Evolutionary conservation across 2,113 vertebrate genomes (phyloP), one percentile per base, ranked within the genome.

Genomic region (Emydocephalus ijimae): DNA sequence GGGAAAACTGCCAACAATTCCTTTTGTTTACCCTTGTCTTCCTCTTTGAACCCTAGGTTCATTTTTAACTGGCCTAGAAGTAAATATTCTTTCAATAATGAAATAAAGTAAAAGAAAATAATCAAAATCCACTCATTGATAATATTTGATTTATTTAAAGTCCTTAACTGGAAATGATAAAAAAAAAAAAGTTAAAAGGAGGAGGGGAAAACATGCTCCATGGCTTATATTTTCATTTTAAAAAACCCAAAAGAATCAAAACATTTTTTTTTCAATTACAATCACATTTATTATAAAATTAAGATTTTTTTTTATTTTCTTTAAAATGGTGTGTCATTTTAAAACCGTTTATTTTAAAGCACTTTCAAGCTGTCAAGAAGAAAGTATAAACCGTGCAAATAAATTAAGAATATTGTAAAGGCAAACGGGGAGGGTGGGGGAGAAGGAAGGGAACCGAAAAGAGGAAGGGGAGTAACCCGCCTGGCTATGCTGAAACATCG

Each of bases 361-460:
- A 98, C 98, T 97, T 97, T 98, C 85, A 93, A 96, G 96, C 97
- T 97, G 97, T 97, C 98, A 97, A 98, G 94, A 97, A 96, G 95
- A 96, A 96, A 94, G 96, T 97, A 97, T 96, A 98, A 97, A 98
- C 97, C 98, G 98, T 98, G 98, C 98, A 98, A 93, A 99, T 99
- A 99, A 99, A 98, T 99, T 98, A 99, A 98, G 96, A 96, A 98
- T 98, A 98, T 98, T 97, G 97, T 96, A 94, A 97, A 97, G 97
- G 96, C 94, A 92, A 97, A 97, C 96, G 97, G 94, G 20, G 3
- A 4, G 96, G 95, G 96, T 5, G 50, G 96, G 96, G 96, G 18
- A 97, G 97, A 4, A 97, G 97, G 97, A 96, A 92, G 89, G 96
- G 97, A 95, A 97, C 93, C 94, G 96, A 91, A 45, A 56, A 50